Percentiles rank a stretch among this genome's conserved stretches.
Conservation (phyloP, 2,888 invertebrate genomes). For the Bugulina stolonifera region DNA sequence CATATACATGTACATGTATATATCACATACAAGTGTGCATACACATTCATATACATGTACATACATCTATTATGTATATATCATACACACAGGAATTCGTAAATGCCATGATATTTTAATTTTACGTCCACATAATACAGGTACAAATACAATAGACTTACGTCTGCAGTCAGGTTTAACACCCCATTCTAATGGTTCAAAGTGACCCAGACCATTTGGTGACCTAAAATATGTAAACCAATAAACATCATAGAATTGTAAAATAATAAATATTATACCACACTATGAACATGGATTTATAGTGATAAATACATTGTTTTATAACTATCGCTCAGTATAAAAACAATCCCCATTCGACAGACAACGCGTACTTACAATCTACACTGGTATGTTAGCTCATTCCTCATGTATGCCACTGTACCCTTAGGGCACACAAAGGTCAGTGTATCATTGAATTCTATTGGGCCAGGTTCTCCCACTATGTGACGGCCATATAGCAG, state of each 20-base stretch:
- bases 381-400: constrained; percentile 21
- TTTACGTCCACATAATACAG: too few relatives aligned
- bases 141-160: too few relatives aligned
- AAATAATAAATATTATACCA: too few relatives aligned
- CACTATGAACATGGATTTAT: background rate
- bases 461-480: background rate
- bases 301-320: background rate
- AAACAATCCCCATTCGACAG: background rate
- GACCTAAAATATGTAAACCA: background rate
- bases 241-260: background rate
- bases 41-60: too few relatives aligned
- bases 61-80: too few relatives aligned
- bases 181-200: background rate
- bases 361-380: background rate
- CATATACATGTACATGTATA: too few relatives aligned
- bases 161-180: background rate
- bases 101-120: too few relatives aligned
- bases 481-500: constrained; percentile 15
- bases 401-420: background rate
- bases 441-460: background rate
- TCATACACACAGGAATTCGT: too few relatives aligned
- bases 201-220: constrained; percentile 10
- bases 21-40: too few relatives aligned
- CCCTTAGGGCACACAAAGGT: constrained; percentile 11
- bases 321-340: background rate